These are phyloP conservation scores for Rhabditoides inermis DNA, from an alignment of 2,888 invertebrate species.

Conservation along the genomic window DNA sequence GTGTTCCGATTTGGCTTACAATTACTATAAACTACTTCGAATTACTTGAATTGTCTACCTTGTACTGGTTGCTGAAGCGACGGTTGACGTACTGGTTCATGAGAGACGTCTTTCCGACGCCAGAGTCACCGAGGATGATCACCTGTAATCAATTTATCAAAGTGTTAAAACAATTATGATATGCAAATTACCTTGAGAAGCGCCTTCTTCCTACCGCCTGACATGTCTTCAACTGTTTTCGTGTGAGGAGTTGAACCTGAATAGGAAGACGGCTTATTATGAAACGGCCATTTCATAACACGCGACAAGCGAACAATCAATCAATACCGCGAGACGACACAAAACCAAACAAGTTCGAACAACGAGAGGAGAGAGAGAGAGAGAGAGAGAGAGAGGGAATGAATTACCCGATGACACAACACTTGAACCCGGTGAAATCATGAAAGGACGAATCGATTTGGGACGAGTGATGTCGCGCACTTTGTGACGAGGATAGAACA, in stretches of 20 bases:
- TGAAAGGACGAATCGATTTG: too few relatives aligned
- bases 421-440: background rate
- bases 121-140: slow-evolving; percentile 50
- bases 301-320: too few relatives aligned
- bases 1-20: background rate
- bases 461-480: too few relatives aligned
- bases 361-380: background rate
- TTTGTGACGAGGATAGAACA: too few relatives aligned
- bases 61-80: slow-evolving; percentile 99
- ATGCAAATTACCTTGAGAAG: slow-evolving; percentile 37
- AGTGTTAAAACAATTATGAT: background rate
- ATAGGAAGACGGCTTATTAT: too few relatives aligned
- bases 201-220: slow-evolving; percentile 44
- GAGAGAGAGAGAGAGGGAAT: slow-evolving; percentile 2
- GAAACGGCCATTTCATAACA: too few relatives aligned
- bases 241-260: too few relatives aligned
- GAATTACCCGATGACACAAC: background rate
- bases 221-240: slow-evolving; percentile 20
- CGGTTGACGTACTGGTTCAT: slow-evolving; percentile 99
- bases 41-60: slow-evolving; percentile 54
- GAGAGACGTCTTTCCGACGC: slow-evolving; percentile 96
- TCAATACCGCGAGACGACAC: background rate
- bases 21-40: background rate
- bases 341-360: background rate
- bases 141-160: slow-evolving; percentile 10